Conservation (phyloP, 30 jellyfish, hydroid and myxozoan species). For the Turritopsis rubra region DNA sequence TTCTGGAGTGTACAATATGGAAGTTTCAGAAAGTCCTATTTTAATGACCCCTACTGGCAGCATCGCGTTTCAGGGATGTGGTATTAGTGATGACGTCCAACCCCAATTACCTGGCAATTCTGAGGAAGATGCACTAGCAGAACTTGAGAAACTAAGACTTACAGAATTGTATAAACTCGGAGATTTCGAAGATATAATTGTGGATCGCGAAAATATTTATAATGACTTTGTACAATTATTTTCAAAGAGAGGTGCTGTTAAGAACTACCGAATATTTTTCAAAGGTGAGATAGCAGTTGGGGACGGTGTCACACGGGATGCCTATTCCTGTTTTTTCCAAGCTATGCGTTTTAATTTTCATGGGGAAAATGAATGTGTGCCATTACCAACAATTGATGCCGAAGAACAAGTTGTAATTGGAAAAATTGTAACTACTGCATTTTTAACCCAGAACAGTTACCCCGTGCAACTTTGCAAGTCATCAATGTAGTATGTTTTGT, state of each 20-base stretch:
- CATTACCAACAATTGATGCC: slow-evolving; percentile 15
- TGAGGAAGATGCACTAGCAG: background rate
- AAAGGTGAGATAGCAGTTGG: slow-evolving; percentile 13
- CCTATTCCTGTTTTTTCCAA: slow-evolving; percentile 5
- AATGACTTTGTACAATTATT: background rate
- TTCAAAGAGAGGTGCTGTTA: background rate
- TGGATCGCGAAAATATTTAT: background rate
- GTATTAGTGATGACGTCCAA: background rate
- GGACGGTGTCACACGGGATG: slow-evolving; percentile 19
- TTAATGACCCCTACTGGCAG: slow-evolving; percentile 6
- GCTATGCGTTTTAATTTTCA: background rate
- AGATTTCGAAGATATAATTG: background rate
- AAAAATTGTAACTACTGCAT: slow-evolving; percentile 7
- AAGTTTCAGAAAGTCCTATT: background rate
- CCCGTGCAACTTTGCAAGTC: slow-evolving; percentile 2
- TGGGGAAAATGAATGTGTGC: slow-evolving; percentile 4
- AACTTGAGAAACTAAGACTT: background rate
- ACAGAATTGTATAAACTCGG: background rate
- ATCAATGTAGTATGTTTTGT: background rate
- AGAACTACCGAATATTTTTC: background rate
- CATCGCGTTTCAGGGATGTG: background rate
- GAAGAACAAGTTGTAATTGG: slow-evolving; percentile 18
- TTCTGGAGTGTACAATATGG: background rate
- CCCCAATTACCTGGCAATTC: background rate
- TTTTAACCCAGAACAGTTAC: background rate